Base-by-base conservation (phyloP, 2,113 vertebrate species). In the Ibidorhyncha struthersii region DNA sequence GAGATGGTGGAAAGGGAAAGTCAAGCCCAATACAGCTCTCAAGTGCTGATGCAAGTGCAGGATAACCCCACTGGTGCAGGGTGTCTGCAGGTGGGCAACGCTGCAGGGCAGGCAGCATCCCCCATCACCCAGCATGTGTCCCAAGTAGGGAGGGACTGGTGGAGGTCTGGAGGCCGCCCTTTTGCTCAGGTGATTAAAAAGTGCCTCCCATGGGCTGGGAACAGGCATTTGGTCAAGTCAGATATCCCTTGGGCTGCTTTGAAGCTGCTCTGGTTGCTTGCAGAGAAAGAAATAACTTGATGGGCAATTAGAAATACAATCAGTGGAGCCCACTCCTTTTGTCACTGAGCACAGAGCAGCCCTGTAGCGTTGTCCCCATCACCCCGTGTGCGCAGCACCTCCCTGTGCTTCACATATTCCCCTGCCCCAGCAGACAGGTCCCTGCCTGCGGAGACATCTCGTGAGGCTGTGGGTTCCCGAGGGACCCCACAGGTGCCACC, bases 31-130 rank as follows among this genome's bases (percentile, higher is more conserved):
- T 1, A 0, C 41, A 34, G 47, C 43, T 70, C 45, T 82, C 0
- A 1, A 50, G 50, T 2, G 2, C 16, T 0, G 0, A 3, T 4
- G 0, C 34, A 47, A 78, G 52, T 25, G 50, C 49, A 55, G 76
- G 40, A 29, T 16, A 53, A 23, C 29, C 38, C 47, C 12, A 8
- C 6, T 17, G n/a, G 19, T 7, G 8, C 0, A 1, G 41, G 36
- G 34, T 52, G 45, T 22, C 63, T 78, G 72, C 10, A 22, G n/a
- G 19, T 32, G 82, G 63, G 41, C 45, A 8, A 12, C 12, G 36
- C 50, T 17, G 6, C 19, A 29, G 67, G 49, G 32, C 2, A 1
- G 55, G 62, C 53, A 77, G 25, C 70, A 25, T 38, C 20, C 20
- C 47, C 32, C 23, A 12, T 21, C 66, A 29, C 0, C 0, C 2